Base-by-base conservation (phyloP, 2,113 vertebrate species). In the Colaptes auratus region DNA sequence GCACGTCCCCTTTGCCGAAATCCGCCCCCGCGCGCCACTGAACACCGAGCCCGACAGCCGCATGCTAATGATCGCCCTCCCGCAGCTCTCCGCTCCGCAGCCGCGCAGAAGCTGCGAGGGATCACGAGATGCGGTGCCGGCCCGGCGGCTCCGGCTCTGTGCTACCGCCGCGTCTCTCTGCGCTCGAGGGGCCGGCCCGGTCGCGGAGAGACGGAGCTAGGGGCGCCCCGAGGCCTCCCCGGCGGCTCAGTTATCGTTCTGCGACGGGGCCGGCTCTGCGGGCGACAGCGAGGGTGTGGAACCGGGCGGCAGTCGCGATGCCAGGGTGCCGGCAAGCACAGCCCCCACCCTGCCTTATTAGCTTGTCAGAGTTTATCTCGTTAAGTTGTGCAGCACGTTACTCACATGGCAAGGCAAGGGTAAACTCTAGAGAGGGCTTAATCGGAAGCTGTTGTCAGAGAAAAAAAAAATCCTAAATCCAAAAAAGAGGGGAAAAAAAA, bases 361-460 rank as follows among this genome's bases (percentile, higher is more conserved):
- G 86, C 83, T 94, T 55, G 83, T 76, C 84, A 27, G 83, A 60
- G 90, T 71, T 95, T 74, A 90, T 93, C 89, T 92, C 95, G 92
- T 95, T 94, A 87, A 92, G 71, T 95, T 92, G 86, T 48, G 86
- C 94, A 88, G 92, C 95, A 95, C 86, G 89, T 82, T 96, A 78
- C 96, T 95, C 96, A 88, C 88, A 63, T 81, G 90, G 91, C 93
- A 77, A 92, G 94, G 94, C 96, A 93, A 85, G 90, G 97, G 94
- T 95, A 97, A 88, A 97, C 97, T 98, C 86, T 97, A 96, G 94
- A 95, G 94, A 97, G 95, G 96, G 97, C 96, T 98, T 97, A 88
- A 96, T 89, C 97, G 97, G 93, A 96, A 96, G 72, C 76, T 95
- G 71, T 81, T 96, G 92, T 94, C 89, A 88, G 58, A 81, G 46